Evolutionary conservation across 2,797 vertebrate species (phyloP).

Genomic region (Coregonus suidteri): DNA sequence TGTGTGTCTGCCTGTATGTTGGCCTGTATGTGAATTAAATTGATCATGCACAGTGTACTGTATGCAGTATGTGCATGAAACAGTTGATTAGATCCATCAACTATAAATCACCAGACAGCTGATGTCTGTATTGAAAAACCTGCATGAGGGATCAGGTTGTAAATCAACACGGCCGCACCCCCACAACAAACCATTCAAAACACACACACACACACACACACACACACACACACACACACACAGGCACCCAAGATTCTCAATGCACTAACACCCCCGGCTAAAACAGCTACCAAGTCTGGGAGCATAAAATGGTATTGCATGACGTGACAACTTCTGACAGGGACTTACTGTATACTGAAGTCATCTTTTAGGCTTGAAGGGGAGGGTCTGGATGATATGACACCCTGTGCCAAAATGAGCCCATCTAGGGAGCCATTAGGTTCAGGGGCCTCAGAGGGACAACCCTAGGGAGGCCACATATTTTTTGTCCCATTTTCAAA

Average conservation of each 20-base stretch:
- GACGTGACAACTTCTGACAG: too few relatives aligned
- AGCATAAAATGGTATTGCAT: not conserved
- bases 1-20: not conserved
- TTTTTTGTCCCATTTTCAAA: constrained; percentile 31
- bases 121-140: constrained; percentile 24
- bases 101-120: constrained; percentile 24
- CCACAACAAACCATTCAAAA: not conserved
- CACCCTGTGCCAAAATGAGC: too few relatives aligned
- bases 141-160: constrained; percentile 35
- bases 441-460: constrained; percentile 25
- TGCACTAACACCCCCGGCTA: not conserved
- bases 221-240: not conserved
- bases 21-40: constrained; percentile 27
- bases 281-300: not conserved
- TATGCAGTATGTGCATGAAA: constrained; percentile 30
- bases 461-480: constrained; percentile 41
- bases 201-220: not conserved
- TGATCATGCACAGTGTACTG: constrained; percentile 30
- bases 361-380: too few relatives aligned
- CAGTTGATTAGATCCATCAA: constrained; percentile 44
- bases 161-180: not conserved
- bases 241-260: not conserved
- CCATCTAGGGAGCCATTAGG: too few relatives aligned
- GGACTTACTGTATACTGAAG: too few relatives aligned
- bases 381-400: too few relatives aligned